Conservation (phyloP, 1,140 invertebrate genomes). For the Drosophila mauritiana region DNA sequence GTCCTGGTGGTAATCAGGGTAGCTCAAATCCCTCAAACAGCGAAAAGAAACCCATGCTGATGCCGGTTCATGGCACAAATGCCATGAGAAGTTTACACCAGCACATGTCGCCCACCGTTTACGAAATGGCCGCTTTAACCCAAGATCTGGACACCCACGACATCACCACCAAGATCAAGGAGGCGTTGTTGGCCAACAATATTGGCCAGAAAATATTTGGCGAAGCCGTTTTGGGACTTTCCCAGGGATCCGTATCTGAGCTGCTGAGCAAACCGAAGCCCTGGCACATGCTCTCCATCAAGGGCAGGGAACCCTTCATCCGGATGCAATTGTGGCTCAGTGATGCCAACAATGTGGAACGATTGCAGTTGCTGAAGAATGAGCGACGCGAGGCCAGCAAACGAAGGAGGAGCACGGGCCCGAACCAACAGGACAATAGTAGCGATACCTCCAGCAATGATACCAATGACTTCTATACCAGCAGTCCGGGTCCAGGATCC, state of each 20-base stretch:
- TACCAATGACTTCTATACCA: constrained; percentile 94
- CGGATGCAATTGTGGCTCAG: constrained; percentile 99
- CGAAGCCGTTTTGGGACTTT: constrained; percentile 97
- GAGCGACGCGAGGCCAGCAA: constrained; percentile 96
- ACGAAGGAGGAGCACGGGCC: constrained; percentile 90
- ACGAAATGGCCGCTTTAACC: constrained; percentile 98
- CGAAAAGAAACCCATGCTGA: constrained; percentile 86
- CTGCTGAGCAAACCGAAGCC: constrained; percentile 98
- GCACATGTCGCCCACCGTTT: constrained; percentile 94
- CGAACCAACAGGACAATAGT: constrained; percentile 92
- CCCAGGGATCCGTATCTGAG: constrained; percentile 98
- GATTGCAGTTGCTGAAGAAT: constrained; percentile 93
- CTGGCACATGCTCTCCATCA: constrained; percentile 99
- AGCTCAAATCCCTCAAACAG: constrained; percentile 46
- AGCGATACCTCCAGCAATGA: constrained; percentile 95
- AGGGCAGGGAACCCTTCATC: constrained; percentile 98
- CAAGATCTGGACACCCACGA: constrained; percentile 98
- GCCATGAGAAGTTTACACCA: constrained; percentile 89
- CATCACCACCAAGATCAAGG: constrained; percentile 98
- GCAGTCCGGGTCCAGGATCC: constrained; percentile 89
- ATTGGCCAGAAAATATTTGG: constrained; percentile 99
- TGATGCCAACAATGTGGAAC: constrained; percentile 96
- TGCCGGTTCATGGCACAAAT: constrained; percentile 85
- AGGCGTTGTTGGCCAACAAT: constrained; percentile 97
- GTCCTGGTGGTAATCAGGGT: constrained; percentile 52